Conservation (phyloP, 2,797 vertebrate genomes). For the Lepus oiostolus region DNA sequence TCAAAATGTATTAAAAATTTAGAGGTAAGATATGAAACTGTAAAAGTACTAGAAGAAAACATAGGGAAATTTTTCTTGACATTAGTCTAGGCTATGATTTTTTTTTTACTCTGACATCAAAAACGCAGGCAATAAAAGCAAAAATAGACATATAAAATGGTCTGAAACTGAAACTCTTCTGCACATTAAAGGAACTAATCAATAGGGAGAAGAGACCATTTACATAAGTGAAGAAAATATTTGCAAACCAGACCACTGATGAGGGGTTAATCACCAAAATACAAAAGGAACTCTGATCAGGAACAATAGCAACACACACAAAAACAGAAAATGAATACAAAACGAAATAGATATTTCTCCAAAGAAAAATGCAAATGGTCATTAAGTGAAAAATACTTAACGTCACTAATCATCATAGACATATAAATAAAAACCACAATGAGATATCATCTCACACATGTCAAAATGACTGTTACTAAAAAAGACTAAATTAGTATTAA, state of each 20-base stretch:
- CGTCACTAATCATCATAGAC: not conserved
- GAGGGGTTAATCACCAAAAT: not conserved
- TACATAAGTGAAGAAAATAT: not conserved
- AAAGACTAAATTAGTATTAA: not conserved
- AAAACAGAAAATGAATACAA: not conserved
- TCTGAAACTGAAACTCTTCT: not conserved
- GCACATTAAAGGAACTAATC: not conserved
- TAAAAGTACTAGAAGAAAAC: not conserved
- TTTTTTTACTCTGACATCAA: not conserved
- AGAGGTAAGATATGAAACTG: not conserved
- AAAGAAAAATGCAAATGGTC: not conserved
- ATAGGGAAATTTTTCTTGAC: not conserved
- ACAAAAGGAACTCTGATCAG: too few species aligned
- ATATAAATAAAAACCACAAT: not conserved
- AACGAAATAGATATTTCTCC: not conserved
- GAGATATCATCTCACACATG: not conserved
- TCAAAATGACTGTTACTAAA: not conserved
- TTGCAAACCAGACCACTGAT: not conserved
- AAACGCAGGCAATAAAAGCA: not conserved
- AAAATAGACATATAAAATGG: not conserved
- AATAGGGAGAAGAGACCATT: not conserved
- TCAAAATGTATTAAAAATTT: not conserved
- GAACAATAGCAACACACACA: not conserved
- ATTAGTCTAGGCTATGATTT: not conserved
- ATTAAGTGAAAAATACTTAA: not conserved